Base-by-base conservation (phyloP, 2,888 invertebrate species). In the Epistrophe grossulariae region DNA sequence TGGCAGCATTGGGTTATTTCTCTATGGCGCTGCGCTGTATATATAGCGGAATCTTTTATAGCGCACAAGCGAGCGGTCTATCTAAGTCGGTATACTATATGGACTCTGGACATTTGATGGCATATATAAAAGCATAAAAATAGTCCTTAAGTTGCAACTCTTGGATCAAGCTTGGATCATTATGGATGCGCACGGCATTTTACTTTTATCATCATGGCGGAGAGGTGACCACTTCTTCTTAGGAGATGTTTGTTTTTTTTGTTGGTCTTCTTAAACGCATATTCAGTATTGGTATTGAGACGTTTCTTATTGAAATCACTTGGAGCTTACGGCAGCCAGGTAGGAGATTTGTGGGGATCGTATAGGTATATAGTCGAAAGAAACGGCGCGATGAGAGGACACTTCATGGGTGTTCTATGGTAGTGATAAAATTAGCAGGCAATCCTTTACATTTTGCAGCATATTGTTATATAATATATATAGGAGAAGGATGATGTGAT, bases 351-450 rank as follows among this genome's bases (percentile, higher is more conserved):
- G 82, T 76, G 87, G 55, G 73, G 40, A 77, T 68, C 60, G 59
- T 64, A 35, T 9, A 9, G 0, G 1, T 1, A 19, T 10, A 50
- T 17, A 31, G 66, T 66, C 13, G 15, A 74, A 35, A 6, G 35
- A 38, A 59, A 38, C 59, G 24, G 10, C 31, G 48, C 48, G 66
- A 50, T 35, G 68, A 79, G 84, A 80, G 88, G 88, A 88, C 88
- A 88, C 88, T 84, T 84, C 84, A 88, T 88, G 88, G 88, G 88
- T 88, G 88, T 88, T 88, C 88, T 88, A 87, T 87, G 87, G 87
- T 45, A 55, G 87, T 83, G 83, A 87, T 87, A 87, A 87, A 87
- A 87, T 87, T 87, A 87, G 87, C 87, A 87, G 87, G 83, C 78
- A 40, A 85, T 85, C 64, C 78, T 82, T 82, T 82, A 82, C 73